A percentile compares a stretch with the other conserved stretches of the same genome.
phyloP scores from a whole-genome alignment of 2,888 invertebrate species.

The Ypsolopha scabrella region DNA sequence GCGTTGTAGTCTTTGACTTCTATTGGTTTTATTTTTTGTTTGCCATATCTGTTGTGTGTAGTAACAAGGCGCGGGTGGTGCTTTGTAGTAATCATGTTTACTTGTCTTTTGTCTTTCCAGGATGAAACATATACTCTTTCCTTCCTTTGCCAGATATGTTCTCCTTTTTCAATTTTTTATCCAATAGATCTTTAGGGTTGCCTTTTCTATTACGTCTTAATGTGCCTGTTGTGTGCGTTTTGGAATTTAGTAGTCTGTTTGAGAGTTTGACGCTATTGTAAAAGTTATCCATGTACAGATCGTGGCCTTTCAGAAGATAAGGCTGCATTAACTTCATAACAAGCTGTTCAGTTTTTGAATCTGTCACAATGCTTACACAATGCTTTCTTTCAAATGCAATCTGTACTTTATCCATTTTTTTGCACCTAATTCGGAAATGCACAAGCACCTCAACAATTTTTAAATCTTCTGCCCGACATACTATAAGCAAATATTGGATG shows the following conservation, averaged over 20 bases:
- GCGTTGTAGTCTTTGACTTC: not conserved
- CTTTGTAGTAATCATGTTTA: constrained; percentile 20
- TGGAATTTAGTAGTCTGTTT: constrained; percentile 12
- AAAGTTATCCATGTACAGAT: constrained; percentile 22
- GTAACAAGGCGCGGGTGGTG: constrained; percentile 19
- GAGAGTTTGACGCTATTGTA: constrained; percentile 15
- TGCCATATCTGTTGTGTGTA: constrained; percentile 3
- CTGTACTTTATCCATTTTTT: not conserved
- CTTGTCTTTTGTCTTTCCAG: constrained; percentile 22
- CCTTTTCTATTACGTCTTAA: constrained; percentile 13
- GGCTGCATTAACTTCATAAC: constrained; percentile 18
- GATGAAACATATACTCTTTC: constrained; percentile 20
- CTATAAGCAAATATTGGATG: constrained; percentile 1
- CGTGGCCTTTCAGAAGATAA: constrained; percentile 19
- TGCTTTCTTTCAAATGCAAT: not conserved
- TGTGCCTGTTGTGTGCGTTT: constrained; percentile 16
- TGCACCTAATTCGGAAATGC: not conserved
- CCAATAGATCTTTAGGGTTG: constrained; percentile 14
- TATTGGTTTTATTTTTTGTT: too few relatives aligned
- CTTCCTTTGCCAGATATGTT: constrained; percentile 20
- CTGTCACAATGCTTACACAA: not conserved
- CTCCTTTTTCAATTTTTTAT: constrained; percentile 18
- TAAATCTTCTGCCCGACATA: constrained; percentile 2
- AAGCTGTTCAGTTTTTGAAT: too few relatives aligned
- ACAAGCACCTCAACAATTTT: constrained; percentile 2